A percentile compares a stretch with the other conserved stretches of the same genome.
Evolutionary conservation across 2,888 invertebrate species (phyloP).

Genomic region (Drosophila barbarae): DNA sequence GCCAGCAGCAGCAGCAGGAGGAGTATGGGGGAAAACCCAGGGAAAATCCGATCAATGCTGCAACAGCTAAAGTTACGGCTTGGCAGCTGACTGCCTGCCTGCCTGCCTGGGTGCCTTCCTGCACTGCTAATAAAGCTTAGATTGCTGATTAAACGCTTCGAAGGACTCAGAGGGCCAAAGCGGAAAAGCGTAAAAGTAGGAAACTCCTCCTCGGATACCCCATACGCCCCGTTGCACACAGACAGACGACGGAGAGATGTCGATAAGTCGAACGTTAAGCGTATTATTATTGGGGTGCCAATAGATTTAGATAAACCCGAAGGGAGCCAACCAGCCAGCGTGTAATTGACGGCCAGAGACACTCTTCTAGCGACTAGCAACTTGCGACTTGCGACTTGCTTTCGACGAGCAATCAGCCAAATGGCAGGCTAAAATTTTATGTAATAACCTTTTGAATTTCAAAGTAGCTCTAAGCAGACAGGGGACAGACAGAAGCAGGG

Average conservation of each 20-base stretch:
- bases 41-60: constrained; percentile 66
- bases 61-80: constrained; percentile 47
- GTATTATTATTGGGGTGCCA: constrained; percentile 65
- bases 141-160: constrained; percentile 69
- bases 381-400: not conserved
- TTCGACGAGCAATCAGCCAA: constrained; percentile 68
- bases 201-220: constrained; percentile 43
- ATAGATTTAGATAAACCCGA: constrained; percentile 68
- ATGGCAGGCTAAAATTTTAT: constrained; percentile 75
- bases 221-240: constrained; percentile 68
- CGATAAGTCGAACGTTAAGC: constrained; percentile 67
- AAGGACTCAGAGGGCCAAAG: constrained; percentile 16
- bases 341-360: constrained; percentile 27
- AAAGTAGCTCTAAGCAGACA: constrained; percentile 56
- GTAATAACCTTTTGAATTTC: constrained; percentile 74
- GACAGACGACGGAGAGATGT: constrained; percentile 36
- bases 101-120: constrained; percentile 49
- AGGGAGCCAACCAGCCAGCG: constrained; percentile 10
- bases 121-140: constrained; percentile 73
- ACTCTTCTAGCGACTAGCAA: not conserved
- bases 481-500: constrained; percentile 27
- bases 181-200: constrained; percentile 49
- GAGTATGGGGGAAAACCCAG: constrained; percentile 28
- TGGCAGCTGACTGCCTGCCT: constrained; percentile 52
- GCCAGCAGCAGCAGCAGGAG: constrained; percentile 2